Evolutionary conservation across 2,113 vertebrate genomes (phyloP), one percentile per base, ranked within the genome.

Genomic region (Tupaia tana): DNA sequence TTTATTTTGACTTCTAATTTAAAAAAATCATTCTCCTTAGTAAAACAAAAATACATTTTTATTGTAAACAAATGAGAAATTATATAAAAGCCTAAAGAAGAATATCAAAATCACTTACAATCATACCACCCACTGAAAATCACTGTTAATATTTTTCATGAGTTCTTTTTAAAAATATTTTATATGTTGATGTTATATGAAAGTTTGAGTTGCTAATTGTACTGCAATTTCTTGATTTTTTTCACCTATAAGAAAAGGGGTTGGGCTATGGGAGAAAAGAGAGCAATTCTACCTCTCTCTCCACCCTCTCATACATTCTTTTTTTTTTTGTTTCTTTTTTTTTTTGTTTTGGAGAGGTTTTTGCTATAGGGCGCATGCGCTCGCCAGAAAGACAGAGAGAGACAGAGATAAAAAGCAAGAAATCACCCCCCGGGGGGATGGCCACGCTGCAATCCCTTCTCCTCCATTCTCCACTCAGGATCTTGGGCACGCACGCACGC

Each of bases 81-180:
- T 67, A 63, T 1, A 82, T 34, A 25, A 74, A 95, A 95, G 11
- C 11, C 69, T 75, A 63, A n/a, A 34, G 71, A 89, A 11, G 16
- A 74, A 31, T 0, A 24, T 31, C 2, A 24, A 29, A 83, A n/a
- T 86, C 0, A 19, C 52, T 58, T 89, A 6, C 58, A 27, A 19
- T 34, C n/a, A 66, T 11, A 11, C 9, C 11, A 77, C 34, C n/a
- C 73, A 29, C 54, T 14, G 61, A 7, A 74, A 73, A 59, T 15
- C 43, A 15, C 19, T 66, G 92, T 78, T 58, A 54, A 43, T 73
- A 63, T 78, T 75, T 79, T 19, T 52, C 11, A 16, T 0, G 63
- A 75, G 88, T 87, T 71, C 9, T 52, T 90, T 92, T 78, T 12
- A 24, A 88, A 81, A 90, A 20, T 79, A 18, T 59, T 61, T 84